phyloP scores from a whole-genome alignment of 2,888 invertebrate species.

The Lasioglossum figueresi region DNA sequence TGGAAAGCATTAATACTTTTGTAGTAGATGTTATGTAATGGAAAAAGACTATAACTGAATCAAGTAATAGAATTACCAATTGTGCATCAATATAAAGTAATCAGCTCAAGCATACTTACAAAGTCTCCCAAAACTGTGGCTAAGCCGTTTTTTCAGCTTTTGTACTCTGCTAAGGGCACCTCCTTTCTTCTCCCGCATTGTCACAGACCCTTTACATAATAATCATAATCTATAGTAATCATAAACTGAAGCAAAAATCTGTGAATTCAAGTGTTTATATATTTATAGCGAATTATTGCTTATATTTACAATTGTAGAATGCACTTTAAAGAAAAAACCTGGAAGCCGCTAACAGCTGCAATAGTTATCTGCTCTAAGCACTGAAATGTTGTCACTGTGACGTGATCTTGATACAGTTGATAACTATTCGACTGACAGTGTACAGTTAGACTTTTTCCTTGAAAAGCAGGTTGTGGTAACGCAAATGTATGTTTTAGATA shows the following conservation, averaged over 20 bases:
- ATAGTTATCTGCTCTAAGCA: not conserved
- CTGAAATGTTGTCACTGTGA: not conserved
- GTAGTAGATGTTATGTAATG: conserved; percentile 27
- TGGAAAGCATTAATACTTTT: conserved; percentile 21
- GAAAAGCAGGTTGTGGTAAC: not conserved
- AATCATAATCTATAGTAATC: conserved; percentile 64
- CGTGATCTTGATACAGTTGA: not conserved
- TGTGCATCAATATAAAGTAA: not conserved
- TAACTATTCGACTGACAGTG: not conserved
- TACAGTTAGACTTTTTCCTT: not conserved
- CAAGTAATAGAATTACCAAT: conserved; percentile 11
- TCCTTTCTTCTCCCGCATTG: conserved; percentile 96
- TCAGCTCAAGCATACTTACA: conserved; percentile 88
- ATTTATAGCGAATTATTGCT: not conserved
- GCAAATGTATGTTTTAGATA: conserved; percentile 37
- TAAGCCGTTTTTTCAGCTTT: conserved; percentile 97
- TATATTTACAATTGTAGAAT: not conserved
- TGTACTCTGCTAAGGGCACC: conserved; percentile 96
- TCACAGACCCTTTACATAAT: conserved; percentile 86
- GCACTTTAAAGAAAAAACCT: not conserved
- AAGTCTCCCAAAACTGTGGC: conserved; percentile 97
- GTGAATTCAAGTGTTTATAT: conserved; percentile 42
- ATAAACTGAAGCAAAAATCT: conserved; percentile 40
- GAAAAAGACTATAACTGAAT: not conserved
- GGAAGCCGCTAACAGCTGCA: not conserved